These are phyloP conservation scores for Julus scanicus DNA, from an alignment of 2,888 invertebrate genomes.

Conservation along the genomic window DNA sequence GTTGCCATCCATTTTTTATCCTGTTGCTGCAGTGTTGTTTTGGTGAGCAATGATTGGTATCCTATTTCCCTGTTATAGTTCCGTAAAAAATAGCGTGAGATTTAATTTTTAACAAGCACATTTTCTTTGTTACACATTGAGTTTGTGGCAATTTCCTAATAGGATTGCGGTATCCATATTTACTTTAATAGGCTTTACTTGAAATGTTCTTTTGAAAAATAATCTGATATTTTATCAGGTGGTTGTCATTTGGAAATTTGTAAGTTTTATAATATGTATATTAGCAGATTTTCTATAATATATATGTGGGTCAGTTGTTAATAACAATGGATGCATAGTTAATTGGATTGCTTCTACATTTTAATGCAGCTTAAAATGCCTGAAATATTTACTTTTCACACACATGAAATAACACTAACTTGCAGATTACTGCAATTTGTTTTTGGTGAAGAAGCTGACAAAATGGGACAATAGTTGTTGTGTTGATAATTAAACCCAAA, in stretches of 20 bases:
- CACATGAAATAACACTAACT: background rate
- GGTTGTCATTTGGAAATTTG: conserved; percentile 7
- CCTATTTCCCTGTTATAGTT: background rate
- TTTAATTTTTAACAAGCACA: conserved; percentile 6
- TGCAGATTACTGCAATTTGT: background rate
- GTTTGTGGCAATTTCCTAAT: background rate
- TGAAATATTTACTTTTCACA: background rate
- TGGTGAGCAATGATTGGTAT: background rate
- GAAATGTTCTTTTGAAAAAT: background rate
- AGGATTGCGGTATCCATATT: background rate
- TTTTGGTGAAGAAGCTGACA: background rate
- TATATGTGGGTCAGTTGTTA: conserved; percentile 10
- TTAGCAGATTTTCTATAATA: conserved; percentile 47
- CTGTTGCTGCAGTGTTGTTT: background rate
- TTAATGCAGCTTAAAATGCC: background rate
- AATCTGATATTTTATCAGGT: conserved; percentile 36
- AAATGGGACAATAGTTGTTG: background rate
- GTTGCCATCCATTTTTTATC: background rate
- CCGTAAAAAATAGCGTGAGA: background rate
- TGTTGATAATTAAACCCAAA: background rate
- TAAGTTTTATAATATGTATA: conserved; percentile 47
- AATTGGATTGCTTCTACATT: background rate
- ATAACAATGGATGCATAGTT: background rate
- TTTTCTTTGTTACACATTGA: background rate
- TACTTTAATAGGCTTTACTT: background rate